These are phyloP conservation scores for Nemurella pictetii DNA, from an alignment of 2,888 invertebrate species.

Conservation along the genomic window DNA sequence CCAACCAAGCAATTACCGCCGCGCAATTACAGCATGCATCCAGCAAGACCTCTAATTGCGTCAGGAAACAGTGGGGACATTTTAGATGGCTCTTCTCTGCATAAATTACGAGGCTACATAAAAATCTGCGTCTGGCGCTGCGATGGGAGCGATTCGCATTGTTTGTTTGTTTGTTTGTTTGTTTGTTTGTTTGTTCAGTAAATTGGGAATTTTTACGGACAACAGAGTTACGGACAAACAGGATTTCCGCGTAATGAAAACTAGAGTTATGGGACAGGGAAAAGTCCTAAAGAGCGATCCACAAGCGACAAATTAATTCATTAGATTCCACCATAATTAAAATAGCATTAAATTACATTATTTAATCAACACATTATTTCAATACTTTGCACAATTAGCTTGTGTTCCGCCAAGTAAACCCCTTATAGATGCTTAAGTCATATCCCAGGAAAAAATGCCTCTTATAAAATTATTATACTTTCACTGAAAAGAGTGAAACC, in stretches of 20 bases:
- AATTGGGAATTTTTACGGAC: too few species aligned
- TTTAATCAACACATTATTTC: neutral
- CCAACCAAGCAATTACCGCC: constrained; percentile 36
- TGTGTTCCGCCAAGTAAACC: neutral
- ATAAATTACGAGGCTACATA: too few species aligned
- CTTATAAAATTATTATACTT: neutral
- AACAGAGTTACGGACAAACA: too few species aligned
- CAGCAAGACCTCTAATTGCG: too few species aligned
- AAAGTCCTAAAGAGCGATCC: neutral
- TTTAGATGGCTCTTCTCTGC: too few species aligned
- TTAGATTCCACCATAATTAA: neutral
- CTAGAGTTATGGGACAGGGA: neutral
- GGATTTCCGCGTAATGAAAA: neutral
- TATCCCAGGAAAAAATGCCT: neutral
- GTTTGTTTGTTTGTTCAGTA: too few species aligned
- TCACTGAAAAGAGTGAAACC: neutral
- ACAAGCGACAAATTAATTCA: neutral
- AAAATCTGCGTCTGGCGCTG: too few species aligned
- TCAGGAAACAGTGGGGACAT: too few species aligned
- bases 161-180: too few species aligned
- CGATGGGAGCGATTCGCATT: too few species aligned
- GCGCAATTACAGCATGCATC: too few species aligned
- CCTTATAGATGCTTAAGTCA: neutral
- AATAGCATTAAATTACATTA: neutral
- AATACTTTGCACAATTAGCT: neutral